A percentile compares a stretch with the other conserved stretches of the same genome.
phyloP scores from a whole-genome alignment of 2,113 vertebrate genomes.

The Anguilla rostrata region DNA sequence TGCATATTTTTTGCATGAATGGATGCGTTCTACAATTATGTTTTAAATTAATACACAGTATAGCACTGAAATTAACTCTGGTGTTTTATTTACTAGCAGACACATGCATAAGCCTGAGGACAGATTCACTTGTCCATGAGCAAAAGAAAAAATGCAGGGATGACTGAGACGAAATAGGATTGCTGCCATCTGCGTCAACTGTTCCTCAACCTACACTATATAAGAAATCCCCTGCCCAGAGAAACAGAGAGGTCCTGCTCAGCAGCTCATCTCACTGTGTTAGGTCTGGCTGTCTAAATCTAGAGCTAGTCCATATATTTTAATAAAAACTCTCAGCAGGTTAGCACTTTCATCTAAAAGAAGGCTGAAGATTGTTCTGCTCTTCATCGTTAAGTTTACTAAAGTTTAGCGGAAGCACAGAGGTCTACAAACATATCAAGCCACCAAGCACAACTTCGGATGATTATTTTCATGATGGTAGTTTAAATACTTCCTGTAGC shows the following conservation, averaged over 20 bases:
- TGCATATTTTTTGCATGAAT: too few relatives aligned
- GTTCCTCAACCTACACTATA: not conserved
- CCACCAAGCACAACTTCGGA: not conserved
- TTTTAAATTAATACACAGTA: too few relatives aligned
- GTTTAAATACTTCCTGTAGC: too few relatives aligned
- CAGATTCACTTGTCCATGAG: too few relatives aligned
- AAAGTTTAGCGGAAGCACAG: too few relatives aligned
- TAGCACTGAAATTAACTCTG: not conserved
- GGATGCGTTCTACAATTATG: too few relatives aligned
- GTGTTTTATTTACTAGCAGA: not conserved
- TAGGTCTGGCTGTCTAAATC: too few relatives aligned
- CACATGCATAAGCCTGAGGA: too few relatives aligned
- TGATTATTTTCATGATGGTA: not conserved
- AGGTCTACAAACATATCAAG: not conserved
- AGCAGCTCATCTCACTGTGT: too few relatives aligned
- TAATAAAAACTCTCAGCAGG: too few relatives aligned
- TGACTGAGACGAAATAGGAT: not conserved
- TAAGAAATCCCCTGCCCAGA: not conserved
- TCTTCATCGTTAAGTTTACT: not conserved
- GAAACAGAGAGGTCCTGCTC: too few relatives aligned
- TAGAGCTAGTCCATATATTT: too few relatives aligned
- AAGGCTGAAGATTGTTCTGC: not conserved
- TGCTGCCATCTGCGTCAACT: not conserved
- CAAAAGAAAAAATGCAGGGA: not conserved
- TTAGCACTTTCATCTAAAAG: not conserved